A percentile compares a stretch with the other conserved stretches of the same genome.
Evolutionary conservation across 2,888 invertebrate genomes (phyloP).

Genomic region (Artemia sinica): DNA sequence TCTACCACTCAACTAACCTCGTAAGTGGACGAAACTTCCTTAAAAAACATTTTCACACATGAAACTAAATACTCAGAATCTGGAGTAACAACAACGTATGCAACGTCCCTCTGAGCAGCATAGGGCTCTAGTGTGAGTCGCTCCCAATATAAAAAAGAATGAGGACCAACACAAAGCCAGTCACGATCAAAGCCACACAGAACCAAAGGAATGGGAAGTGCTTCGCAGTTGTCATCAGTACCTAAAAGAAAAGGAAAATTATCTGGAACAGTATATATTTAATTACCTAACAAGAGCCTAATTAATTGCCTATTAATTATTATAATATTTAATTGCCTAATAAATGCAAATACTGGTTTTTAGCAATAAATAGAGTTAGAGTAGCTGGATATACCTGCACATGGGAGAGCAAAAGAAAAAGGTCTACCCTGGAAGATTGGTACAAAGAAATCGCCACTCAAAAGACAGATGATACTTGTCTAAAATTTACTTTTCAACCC

Average conservation of each 20-base stretch:
- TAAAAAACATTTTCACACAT: conserved; percentile 68
- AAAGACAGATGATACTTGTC: background rate
- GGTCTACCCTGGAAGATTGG: too few relatives aligned
- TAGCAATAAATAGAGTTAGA: too few relatives aligned
- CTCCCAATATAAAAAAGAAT: conserved; percentile 88
- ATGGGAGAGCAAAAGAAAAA: too few relatives aligned
- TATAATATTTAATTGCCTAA: too few relatives aligned
- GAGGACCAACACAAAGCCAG: conserved; percentile 83
- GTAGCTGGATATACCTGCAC: too few relatives aligned
- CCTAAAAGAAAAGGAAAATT: conserved; percentile 32
- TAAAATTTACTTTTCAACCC: background rate
- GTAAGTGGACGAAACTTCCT: conserved; percentile 78
- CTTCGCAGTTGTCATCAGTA: conserved; percentile 85
- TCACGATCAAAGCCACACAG: conserved; percentile 89
- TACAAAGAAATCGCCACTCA: too few relatives aligned
- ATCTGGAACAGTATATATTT: too few relatives aligned
- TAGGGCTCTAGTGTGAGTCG: conserved; percentile 90
- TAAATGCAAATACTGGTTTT: too few relatives aligned
- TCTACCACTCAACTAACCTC: conserved; percentile 39
- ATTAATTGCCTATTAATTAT: too few relatives aligned
- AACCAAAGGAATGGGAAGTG: conserved; percentile 85
- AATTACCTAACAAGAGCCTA: too few relatives aligned
- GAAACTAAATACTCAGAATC: conserved; percentile 67
- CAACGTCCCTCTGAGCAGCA: conserved; percentile 81
- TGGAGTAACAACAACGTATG: conserved; percentile 83